phyloP scores from a whole-genome alignment of 2,113 vertebrate species.

The Eulemur macaco region DNA sequence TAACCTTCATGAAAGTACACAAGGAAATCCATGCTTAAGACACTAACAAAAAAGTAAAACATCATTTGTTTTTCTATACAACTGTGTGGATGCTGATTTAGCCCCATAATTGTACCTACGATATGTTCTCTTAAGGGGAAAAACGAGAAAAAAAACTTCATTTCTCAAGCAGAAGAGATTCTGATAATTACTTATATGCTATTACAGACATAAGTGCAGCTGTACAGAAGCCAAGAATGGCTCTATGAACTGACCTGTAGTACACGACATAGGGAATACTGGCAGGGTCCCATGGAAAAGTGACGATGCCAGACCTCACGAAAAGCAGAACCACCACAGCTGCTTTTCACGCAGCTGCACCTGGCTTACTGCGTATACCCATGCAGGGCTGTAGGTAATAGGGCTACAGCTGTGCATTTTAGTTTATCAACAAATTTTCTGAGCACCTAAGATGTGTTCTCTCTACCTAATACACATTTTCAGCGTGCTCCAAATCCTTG shows the following conservation, averaged over 20 bases:
- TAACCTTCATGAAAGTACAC: background rate
- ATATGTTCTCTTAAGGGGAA: background rate
- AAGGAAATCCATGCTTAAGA: background rate
- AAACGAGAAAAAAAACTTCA: background rate
- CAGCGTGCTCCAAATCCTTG: background rate
- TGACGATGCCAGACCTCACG: background rate
- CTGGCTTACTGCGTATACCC: background rate
- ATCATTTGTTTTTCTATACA: background rate
- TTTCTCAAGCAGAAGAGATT: background rate
- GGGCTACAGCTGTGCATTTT: background rate
- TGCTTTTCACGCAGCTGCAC: background rate
- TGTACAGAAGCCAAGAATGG: background rate
- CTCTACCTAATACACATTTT: background rate
- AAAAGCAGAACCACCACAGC: background rate
- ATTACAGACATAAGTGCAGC: background rate
- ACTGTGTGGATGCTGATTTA: background rate
- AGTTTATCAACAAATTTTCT: background rate
- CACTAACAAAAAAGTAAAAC: background rate
- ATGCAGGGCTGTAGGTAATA: background rate
- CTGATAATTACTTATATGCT: background rate
- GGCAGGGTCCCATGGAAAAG: background rate
- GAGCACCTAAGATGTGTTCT: background rate
- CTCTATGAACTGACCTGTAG: background rate
- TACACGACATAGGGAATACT: background rate
- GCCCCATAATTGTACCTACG: background rate